These are phyloP conservation scores for Pseudococcus viburni DNA, from an alignment of 2,888 invertebrate species.

Conservation along the genomic window DNA sequence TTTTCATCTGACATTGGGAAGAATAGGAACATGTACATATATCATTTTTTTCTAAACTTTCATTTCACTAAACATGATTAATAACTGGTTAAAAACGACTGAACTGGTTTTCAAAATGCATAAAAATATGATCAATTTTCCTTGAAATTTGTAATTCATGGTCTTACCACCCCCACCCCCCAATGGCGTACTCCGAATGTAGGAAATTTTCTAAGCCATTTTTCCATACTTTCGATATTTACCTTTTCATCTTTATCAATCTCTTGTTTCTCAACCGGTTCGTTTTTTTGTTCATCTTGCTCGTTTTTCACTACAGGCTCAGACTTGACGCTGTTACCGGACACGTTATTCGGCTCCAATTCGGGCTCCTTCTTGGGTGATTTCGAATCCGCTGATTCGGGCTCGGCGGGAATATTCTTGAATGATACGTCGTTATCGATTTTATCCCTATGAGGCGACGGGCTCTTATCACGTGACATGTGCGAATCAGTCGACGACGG, in stretches of 20 bases:
- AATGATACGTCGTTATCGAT: neutral
- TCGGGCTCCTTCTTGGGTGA: neutral
- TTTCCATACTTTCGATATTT: neutral
- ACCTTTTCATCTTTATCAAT: neutral
- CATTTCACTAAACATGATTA: too few relatives aligned
- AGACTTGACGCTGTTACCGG: neutral
- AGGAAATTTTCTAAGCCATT: too few relatives aligned
- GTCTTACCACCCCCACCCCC: too few relatives aligned
- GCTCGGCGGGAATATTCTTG: neutral
- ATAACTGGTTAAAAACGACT: too few relatives aligned
- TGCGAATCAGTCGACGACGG: constrained; percentile 65
- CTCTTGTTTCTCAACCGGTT: neutral
- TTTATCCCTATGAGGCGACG: constrained; percentile 61
- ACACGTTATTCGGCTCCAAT: neutral
- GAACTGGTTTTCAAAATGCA: too few relatives aligned
- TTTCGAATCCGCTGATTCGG: neutral
- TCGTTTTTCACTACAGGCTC: neutral
- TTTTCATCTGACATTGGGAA: too few relatives aligned
- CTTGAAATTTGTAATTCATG: too few relatives aligned
- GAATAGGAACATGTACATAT: too few relatives aligned
- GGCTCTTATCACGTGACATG: constrained; percentile 50
- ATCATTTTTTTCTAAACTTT: too few relatives aligned
- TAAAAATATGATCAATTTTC: too few relatives aligned
- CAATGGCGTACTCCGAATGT: neutral
- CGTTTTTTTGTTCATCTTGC: neutral